Conservation (phyloP, 2,888 invertebrate species). For the Polylopha cassiicola region DNA sequence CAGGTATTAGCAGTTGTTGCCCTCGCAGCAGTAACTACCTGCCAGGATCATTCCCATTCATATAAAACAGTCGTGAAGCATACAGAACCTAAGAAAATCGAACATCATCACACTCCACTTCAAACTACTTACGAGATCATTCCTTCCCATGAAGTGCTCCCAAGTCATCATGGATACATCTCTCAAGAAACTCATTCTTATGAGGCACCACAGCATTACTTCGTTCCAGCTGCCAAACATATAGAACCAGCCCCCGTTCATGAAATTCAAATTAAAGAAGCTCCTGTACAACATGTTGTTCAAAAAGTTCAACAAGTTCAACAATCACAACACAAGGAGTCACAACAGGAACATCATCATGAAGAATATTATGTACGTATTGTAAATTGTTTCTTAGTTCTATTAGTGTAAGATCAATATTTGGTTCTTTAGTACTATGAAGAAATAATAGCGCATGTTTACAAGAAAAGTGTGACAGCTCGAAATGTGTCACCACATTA, state of each 20-base stretch:
- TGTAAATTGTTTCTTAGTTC: neutral
- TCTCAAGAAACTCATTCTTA: neutral
- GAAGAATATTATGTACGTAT: conserved; percentile 49
- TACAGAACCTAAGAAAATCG: conserved; percentile 38
- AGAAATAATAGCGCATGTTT: too few relatives aligned
- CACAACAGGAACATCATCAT: conserved; percentile 27
- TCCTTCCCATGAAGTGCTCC: conserved; percentile 1
- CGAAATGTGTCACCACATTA: too few relatives aligned
- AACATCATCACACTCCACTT: conserved; percentile 23
- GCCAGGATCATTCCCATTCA: conserved; percentile 39
- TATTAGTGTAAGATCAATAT: too few relatives aligned
- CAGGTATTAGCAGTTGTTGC: conserved; percentile 34
- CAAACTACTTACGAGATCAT: conserved; percentile 9
- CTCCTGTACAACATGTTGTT: conserved; percentile 13
- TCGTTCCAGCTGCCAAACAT: conserved; percentile 12
- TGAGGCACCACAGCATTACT: conserved; percentile 2
- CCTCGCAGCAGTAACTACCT: conserved; percentile 33
- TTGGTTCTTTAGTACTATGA: too few relatives aligned
- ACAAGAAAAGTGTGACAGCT: too few relatives aligned
- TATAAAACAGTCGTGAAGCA: conserved; percentile 43
- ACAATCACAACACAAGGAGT: conserved; percentile 28
- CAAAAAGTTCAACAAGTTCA: conserved; percentile 20
- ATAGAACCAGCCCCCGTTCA: conserved; percentile 17
- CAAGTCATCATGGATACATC: conserved; percentile 1
- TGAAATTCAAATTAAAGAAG: conserved; percentile 13